phyloP scores from a whole-genome alignment of 2,113 vertebrate species.

The Leucosticte australis region DNA sequence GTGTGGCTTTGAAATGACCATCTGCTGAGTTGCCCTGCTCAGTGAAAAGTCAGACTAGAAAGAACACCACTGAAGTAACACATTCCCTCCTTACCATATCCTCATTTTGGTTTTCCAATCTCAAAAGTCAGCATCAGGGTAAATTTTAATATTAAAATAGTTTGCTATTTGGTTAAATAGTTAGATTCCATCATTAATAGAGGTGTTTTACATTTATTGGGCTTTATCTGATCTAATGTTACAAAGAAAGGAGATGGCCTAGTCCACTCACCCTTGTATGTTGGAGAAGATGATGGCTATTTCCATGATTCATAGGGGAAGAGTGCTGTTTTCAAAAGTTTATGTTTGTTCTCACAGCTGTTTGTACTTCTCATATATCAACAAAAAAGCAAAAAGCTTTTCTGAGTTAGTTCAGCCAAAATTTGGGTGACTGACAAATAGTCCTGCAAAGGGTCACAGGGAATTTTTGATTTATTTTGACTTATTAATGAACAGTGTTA shows the following conservation, averaged over 20 bases:
- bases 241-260: not conserved
- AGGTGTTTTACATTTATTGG: not conserved
- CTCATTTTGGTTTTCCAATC: not conserved
- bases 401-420: not conserved
- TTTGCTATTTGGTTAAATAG: not conserved
- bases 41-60: not conserved
- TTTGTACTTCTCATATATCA: not conserved
- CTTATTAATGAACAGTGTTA: not conserved
- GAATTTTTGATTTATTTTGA: not conserved
- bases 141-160: not conserved
- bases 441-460: not conserved
- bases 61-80: not conserved
- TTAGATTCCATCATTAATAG: not conserved
- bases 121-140: not conserved
- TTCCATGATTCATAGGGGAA: not conserved
- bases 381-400: not conserved
- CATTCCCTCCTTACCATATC: not conserved
- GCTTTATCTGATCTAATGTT: not conserved
- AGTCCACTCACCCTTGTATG: not conserved
- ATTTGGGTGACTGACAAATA: not conserved
- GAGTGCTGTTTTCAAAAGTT: not conserved
- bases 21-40: not conserved
- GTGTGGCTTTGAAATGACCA: not conserved
- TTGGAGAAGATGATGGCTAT: not conserved
- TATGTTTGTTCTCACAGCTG: not conserved